Conservation (phyloP, 92 coral and sea anemone genomes). For the Heteractis magnifica region DNA sequence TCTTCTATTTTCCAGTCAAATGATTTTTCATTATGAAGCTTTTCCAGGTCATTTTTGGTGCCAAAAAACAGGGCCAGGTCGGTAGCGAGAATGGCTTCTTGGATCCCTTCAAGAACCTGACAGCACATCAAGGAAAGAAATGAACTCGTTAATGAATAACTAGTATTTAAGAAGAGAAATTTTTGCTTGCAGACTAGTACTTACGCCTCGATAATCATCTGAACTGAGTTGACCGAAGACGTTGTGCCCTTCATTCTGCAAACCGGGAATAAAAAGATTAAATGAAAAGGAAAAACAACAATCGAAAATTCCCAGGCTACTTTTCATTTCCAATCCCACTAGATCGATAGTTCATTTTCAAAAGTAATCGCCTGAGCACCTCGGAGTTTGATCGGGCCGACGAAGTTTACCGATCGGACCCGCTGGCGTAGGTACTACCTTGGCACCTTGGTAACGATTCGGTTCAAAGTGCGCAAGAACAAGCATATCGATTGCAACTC, state of each 20-base stretch:
- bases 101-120: conserved; percentile 62
- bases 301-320: background rate
- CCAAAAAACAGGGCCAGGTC: conserved; percentile 72
- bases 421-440: too few species aligned
- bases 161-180: background rate
- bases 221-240: conserved; percentile 50
- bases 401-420: too few species aligned
- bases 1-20: conserved; percentile 68
- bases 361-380: too few species aligned
- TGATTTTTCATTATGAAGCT: conserved; percentile 44
- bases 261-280: background rate
- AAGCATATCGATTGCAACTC: too few species aligned
- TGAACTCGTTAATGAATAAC: background rate
- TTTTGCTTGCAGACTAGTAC: background rate
- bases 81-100: conserved; percentile 88
- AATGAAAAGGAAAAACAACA: background rate
- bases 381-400: too few species aligned
- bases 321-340: too few species aligned
- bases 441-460: too few species aligned
- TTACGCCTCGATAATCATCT: conserved; percentile 51
- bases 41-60: conserved; percentile 65
- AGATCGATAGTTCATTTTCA: too few species aligned
- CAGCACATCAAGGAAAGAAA: background rate
- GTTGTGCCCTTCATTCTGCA: conserved; percentile 72
- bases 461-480: too few species aligned